These are phyloP conservation scores for Marcusenius ussheri DNA, from an alignment of 2,113 vertebrate genomes.

Conservation along the genomic window DNA sequence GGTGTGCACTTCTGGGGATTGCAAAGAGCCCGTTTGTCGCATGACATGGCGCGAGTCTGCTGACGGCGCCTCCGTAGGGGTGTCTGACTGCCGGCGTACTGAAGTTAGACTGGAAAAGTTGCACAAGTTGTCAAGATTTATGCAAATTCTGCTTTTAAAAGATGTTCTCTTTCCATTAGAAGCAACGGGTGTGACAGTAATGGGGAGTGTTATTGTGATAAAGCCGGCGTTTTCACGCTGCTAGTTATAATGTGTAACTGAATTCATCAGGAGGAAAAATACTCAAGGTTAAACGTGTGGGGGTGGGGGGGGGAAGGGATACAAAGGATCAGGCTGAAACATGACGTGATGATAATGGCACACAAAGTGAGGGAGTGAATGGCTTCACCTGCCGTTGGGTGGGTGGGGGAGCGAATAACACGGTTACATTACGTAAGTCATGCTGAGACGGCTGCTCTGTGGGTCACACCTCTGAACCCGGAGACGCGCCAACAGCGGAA, in stretches of 20 bases:
- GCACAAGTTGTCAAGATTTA: background rate
- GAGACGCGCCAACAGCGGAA: background rate
- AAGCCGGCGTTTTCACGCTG: background rate
- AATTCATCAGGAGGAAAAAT: background rate
- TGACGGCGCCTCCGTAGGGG: background rate
- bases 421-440: background rate
- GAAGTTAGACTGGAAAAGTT: background rate
- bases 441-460: background rate
- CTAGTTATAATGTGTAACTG: background rate
- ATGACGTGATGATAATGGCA: background rate
- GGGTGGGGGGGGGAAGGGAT: background rate
- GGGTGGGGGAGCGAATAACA: background rate
- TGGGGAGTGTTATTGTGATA: slow-evolving; percentile 10
- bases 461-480: background rate
- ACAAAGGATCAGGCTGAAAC: background rate
- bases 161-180: background rate
- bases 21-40: background rate
- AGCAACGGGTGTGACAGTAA: slow-evolving; percentile 7
- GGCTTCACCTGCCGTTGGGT: background rate
- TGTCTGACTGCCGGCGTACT: background rate
- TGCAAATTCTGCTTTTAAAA: slow-evolving; percentile 6
- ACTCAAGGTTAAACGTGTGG: background rate
- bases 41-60: background rate
- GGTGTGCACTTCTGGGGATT: background rate
- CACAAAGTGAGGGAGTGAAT: background rate